Base-by-base conservation (phyloP, 2,113 vertebrate genomes). In the Typhlomys cinereus region DNA sequence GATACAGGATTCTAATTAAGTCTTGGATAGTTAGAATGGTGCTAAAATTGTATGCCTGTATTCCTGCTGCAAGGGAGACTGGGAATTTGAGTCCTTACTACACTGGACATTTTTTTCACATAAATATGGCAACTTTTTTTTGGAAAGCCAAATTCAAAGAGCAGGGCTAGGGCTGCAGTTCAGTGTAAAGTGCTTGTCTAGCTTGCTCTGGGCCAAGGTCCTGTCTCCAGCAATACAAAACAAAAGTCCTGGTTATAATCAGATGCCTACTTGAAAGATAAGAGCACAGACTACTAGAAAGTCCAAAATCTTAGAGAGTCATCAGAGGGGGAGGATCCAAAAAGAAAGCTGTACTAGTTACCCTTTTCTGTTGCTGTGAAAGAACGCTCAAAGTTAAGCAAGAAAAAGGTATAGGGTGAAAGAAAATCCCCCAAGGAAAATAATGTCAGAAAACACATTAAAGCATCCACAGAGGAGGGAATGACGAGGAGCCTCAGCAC, bases 201-300 rank as follows among this genome's bases (percentile, higher is more conserved):
- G 59, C 21, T 10, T 64, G 29, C 62, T 64, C 27, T 34, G 36
- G 64, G n/a, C 34, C 7, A n/a, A 67, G 31, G 64, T 36, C 36
- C 64, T n/a, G 31, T 14, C 29, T 15, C 62, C 27, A 34, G 27
- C 62, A 27, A 13, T 29, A 31, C 3, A 13, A 64, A 64, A 64
- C 29, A 34, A 64, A 34, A 75, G 31, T 81, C 69, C 52, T 78
- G 62, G 59, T 39, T 39, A 78, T 67, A 82, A 89, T 50, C 34
- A 86, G 15, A 75, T 76, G 46, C 7, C 11, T 62, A 39, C 31
- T 69, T 36, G 0, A 57, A 94, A 39, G 41, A 91, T 44, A n/a
- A 89, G 80, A 70, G 41, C 27, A 74, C 12, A 73, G 54, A 62
- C 29, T 85, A 34, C 75, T 59, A 89, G 61, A 71, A 92, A 94